Evolutionary conservation across 2,113 vertebrate species (phyloP).

Genomic region (Variabilichromis moorii): DNA sequence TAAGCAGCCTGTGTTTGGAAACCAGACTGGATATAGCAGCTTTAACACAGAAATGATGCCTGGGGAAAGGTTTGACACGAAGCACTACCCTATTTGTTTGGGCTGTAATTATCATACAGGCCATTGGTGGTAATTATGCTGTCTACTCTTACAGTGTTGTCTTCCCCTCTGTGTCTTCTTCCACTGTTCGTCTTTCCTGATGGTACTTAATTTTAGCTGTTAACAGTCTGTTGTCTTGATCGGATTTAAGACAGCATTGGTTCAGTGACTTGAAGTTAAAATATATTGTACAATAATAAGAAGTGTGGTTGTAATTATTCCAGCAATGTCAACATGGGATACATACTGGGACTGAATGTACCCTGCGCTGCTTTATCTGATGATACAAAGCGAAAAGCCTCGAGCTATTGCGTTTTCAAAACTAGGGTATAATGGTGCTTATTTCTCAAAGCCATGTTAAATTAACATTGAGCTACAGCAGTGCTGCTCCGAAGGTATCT

Average conservation of each 20-base stretch:
- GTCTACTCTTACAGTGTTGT: neutral
- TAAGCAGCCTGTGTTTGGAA: neutral
- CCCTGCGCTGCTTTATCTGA: neutral
- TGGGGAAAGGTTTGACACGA: conserved; percentile 6
- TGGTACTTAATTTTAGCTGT: neutral
- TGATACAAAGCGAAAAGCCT: neutral
- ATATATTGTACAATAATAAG: neutral
- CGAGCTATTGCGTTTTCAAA: neutral
- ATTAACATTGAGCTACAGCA: neutral
- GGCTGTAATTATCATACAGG: conserved; percentile 37
- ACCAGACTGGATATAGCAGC: neutral
- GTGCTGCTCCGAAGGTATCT: neutral
- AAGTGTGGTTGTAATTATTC: neutral
- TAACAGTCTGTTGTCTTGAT: neutral
- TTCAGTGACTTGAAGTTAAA: neutral
- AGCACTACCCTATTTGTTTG: conserved; percentile 9
- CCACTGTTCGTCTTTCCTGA: neutral
- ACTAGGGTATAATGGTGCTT: neutral
- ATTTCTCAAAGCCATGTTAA: neutral
- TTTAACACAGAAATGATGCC: neutral
- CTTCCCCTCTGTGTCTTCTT: conserved; percentile 3
- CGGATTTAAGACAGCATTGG: neutral
- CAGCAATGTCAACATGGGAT: neutral
- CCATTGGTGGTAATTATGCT: conserved; percentile 25
- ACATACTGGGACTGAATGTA: neutral